Evolutionary conservation across 2,888 invertebrate species (phyloP).

Genomic region (Cheilosia vulpina): DNA sequence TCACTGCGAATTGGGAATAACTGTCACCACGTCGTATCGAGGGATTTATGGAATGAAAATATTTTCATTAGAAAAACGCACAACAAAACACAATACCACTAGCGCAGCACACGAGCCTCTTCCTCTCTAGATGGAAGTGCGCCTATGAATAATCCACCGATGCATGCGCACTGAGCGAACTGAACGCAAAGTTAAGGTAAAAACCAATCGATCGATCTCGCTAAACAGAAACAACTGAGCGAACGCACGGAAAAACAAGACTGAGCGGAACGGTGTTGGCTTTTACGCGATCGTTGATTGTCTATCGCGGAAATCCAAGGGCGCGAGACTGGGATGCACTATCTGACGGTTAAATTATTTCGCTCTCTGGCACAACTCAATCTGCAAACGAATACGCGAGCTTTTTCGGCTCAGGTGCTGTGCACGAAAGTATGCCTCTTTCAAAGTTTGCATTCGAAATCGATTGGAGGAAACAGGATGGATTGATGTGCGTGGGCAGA

Average conservation of each 20-base stretch:
- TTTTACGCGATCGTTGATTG: constrained; percentile 29
- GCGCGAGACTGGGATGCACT: constrained; percentile 42
- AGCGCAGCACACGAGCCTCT: constrained; percentile 68
- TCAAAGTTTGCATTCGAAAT: background rate
- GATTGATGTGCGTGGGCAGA: constrained; percentile 56
- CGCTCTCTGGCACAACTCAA: constrained; percentile 35
- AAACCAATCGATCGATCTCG: constrained; percentile 56
- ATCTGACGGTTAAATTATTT: constrained; percentile 23
- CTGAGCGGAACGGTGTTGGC: constrained; percentile 47
- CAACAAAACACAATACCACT: constrained; percentile 37
- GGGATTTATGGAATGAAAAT: constrained; percentile 36
- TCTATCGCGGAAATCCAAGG: background rate
- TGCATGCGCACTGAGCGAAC: constrained; percentile 72
- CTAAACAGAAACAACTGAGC: constrained; percentile 54
- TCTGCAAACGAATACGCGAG: constrained; percentile 41
- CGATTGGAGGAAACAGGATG: constrained; percentile 20
- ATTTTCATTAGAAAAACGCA: constrained; percentile 42
- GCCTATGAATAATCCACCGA: constrained; percentile 81
- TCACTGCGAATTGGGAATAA: constrained; percentile 16
- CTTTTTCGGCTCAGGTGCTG: background rate
- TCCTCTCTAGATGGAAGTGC: constrained; percentile 83
- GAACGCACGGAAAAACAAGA: constrained; percentile 67
- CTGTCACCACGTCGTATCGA: constrained; percentile 33
- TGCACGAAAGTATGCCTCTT: constrained; percentile 24
- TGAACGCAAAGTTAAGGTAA: constrained; percentile 62